Evolutionary conservation across 2,797 vertebrate genomes (phyloP), one percentile per base, ranked within the genome.

Genomic region (Nyctalus aviator): DNA sequence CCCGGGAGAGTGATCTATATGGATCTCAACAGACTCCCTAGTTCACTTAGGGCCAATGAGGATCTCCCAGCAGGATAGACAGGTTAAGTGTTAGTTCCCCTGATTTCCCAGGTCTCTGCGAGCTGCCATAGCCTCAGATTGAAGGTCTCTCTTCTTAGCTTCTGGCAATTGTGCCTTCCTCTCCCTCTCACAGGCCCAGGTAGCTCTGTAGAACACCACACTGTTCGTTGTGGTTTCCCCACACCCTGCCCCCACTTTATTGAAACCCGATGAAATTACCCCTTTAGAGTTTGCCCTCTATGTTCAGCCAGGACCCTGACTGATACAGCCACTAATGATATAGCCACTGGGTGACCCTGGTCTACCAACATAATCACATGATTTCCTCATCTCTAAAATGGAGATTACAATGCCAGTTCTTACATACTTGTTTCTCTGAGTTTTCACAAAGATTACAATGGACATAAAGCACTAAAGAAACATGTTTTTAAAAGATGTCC

Each of bases 391-490:
- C 46, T 78, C 66, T 81, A 59, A 72, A 44, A 15, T 72, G 46
- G 59, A 88, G 48, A 46, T 68, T 32, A 55, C 76, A 88, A 68
- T 77, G 48, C 44, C 46, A 69, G 46, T 64, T 93, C 81, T 79
- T 77, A 86, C 10, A 62, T 12, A 37, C 9, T 93, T 8, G 7
- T 18, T 53, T 50, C 32, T 21, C 3, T 8, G 6, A 44, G 48
- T 14, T 87, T 93, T 73, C 37, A 53, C 46, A 20, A 23, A 25
- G 72, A 37, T 86, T 59, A 78, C 20, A 64, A 46, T 6, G 14
- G n/a, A 86, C 83, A 41, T 8, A 89, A 95, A 88, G 41, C 17
- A 23, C 5, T 62, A 77, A 75, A 50, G 17, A 69, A 89, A 72
- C 48, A 75, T 37, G 3, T 86, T 69, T n/a, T 69, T 37, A 25